phyloP scores from a whole-genome alignment of 2,797 vertebrate species.

The Myiotriccus ornatus region DNA sequence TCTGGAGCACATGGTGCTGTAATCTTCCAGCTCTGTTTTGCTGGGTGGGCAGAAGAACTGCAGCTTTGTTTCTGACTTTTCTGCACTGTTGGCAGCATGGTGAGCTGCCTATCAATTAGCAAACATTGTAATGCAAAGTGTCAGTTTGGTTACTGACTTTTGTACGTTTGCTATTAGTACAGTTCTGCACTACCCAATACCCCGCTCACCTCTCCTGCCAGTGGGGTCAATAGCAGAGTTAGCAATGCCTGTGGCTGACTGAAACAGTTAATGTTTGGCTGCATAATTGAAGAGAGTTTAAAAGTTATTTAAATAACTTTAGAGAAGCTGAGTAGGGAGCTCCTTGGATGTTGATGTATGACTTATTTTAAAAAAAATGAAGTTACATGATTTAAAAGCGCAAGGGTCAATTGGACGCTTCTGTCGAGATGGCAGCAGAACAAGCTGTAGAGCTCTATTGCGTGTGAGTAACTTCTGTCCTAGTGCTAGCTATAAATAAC shows the following conservation, averaged over 20 bases:
- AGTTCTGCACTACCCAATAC: neutral
- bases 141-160: neutral
- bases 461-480: neutral
- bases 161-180: neutral
- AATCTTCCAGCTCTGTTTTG: neutral
- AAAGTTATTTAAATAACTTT: neutral
- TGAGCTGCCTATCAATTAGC: neutral
- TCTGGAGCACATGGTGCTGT: neutral
- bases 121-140: neutral
- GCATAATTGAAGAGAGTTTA: neutral
- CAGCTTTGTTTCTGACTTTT: neutral
- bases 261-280: neutral
- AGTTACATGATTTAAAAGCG: neutral
- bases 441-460: neutral
- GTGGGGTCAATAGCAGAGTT: neutral
- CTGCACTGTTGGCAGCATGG: neutral
- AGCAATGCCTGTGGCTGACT: neutral
- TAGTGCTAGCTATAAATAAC: neutral
- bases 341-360: neutral
- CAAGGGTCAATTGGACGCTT: neutral
- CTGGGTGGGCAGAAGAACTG: conserved; percentile 4
- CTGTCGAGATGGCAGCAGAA: neutral
- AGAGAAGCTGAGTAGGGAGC: neutral
- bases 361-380: neutral
- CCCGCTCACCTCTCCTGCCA: neutral